Evolutionary conservation across 1,140 invertebrate genomes (phyloP), one percentile per base, ranked within the genome.

Genomic region (Pararge aegeria): DNA sequence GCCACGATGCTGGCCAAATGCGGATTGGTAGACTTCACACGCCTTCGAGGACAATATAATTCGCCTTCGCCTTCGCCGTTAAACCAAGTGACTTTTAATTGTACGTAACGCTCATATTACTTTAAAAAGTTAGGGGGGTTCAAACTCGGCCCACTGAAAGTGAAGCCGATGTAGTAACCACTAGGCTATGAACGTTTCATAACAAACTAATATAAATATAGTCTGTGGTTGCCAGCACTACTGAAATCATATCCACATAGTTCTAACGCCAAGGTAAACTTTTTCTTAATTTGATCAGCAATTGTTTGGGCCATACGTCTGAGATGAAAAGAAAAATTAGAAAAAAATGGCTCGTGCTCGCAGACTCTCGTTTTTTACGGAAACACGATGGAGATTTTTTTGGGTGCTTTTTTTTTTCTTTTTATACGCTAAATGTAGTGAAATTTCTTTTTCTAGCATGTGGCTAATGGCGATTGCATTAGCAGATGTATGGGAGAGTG

Each of bases 221-320:
- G 1, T 9, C 12, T 2, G 16, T 9, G 2, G 19, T 7, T 4
- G 19, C 16, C 9, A 10, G n/a, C 4, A 2, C n/a, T 2, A 16
- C 5, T 5, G 20, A 10, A 44, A 7, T 44, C 58, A 20, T 73
- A 66, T 79, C 74, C 66, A 66, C 16, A 55, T 27, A 51, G 54
- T 13, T 61, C 67, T 58, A 38, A 7, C 57, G 7, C n/a, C 44
- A 34, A 61, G 50, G 42, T 49, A 67, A 70, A 68, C 77, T 79
- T 85, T 86, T 88, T 84, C 73, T 80, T 80, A 86, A 85, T 85
- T 85, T 76, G 75, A 79, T 81, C 75, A 83, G 54, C 73, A 81
- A 84, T 87, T 87, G 82, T 83, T 73, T 66, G 10, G 72, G 64
- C 55, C 65, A 73, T 73, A 56, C 63, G 61, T 59, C 59, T 51